Evolutionary conservation across 1,140 invertebrate species (phyloP), one percentile per base, ranked within the genome.

Genomic region (Atopsyche davidsoni): DNA sequence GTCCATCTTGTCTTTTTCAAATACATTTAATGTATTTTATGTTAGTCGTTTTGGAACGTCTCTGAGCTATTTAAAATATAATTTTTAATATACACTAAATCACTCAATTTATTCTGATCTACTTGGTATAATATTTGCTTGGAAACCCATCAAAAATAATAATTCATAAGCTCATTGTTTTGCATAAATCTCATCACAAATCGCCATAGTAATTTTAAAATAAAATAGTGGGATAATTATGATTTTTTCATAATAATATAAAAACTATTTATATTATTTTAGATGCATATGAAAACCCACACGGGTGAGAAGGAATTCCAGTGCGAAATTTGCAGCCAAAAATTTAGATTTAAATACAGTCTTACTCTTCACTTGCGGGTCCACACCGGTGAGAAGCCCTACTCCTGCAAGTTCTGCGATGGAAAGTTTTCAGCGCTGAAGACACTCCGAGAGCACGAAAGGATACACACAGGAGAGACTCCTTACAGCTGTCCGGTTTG

Each of bases 391-490:
- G 46, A 53, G 23, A 61, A 61, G 46, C 52, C 23, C 3, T 55
- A 57, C 18, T 31, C 49, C 6, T 63, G 62, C 32, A 40, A 53
- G 13, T 57, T 50, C 14, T 63, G 60, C 36, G 54, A 44, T 3
- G 42, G 22, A 3, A 25, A 28, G 18, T 53, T 53, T 23, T 25
- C 39, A 3, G 25, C 28, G 3, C 36, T 43, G 3, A 50, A 44
- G 25, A 42, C 47, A 3, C n/a, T 22, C 2, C 22, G 19, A 18
- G 47, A 50, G 16, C 85, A 87, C 66, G 73, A 78, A 68, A 64
- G 74, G 13, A 72, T 73, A 13, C 75, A 78, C 59, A 77, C 75
- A 1, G 75, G 80, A 2, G 80, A 82, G 60, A 62, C 78, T 38
- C 80, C 80, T 2, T 81, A 60, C 40, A 48, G 58, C 19, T 66